A percentile compares a stretch with the other conserved stretches of the same genome.
Evolutionary conservation across 2,797 vertebrate species (phyloP).

Genomic region (Pseudocheirus occidentalis): DNA sequence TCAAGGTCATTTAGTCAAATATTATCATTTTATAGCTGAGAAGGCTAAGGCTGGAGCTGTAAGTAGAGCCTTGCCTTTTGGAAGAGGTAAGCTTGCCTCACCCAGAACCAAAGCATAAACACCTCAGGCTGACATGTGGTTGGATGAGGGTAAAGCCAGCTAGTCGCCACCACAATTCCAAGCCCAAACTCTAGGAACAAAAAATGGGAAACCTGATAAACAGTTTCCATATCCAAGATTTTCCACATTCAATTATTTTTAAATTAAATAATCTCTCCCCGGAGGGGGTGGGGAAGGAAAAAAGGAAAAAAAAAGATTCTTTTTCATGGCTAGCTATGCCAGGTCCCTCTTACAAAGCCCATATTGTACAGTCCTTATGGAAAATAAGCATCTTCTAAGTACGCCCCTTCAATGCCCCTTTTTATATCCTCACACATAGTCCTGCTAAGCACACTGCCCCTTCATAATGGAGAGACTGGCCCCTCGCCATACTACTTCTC

Average conservation of each 20-base stretch:
- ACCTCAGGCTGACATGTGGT: constrained; percentile 24
- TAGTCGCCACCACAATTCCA: constrained; percentile 40
- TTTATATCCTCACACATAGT: constrained; percentile 33
- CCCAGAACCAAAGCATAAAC: constrained; percentile 53
- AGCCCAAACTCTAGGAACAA: background rate
- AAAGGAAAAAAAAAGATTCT: constrained; percentile 28
- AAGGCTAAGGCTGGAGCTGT: background rate
- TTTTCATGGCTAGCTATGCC: constrained; percentile 12
- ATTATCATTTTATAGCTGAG: background rate
- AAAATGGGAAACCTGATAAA: constrained; percentile 69
- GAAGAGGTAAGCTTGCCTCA: background rate
- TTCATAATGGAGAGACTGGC: background rate
- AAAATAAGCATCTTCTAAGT: constrained; percentile 27
- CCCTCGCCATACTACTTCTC: constrained; percentile 27
- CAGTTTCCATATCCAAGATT: constrained; percentile 68
- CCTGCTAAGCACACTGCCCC: constrained; percentile 47
- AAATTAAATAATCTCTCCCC: constrained; percentile 71
- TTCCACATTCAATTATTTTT: constrained; percentile 79
- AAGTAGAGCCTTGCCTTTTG: background rate
- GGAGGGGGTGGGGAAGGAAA: constrained; percentile 54
- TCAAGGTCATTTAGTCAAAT: background rate
- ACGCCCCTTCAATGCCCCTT: constrained; percentile 55
- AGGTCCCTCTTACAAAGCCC: constrained; percentile 76
- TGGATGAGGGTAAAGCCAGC: constrained; percentile 51
- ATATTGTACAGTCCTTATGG: constrained; percentile 74